Conservation (phyloP, 2,888 invertebrate species). For the Dinocampus coccinellae region DNA sequence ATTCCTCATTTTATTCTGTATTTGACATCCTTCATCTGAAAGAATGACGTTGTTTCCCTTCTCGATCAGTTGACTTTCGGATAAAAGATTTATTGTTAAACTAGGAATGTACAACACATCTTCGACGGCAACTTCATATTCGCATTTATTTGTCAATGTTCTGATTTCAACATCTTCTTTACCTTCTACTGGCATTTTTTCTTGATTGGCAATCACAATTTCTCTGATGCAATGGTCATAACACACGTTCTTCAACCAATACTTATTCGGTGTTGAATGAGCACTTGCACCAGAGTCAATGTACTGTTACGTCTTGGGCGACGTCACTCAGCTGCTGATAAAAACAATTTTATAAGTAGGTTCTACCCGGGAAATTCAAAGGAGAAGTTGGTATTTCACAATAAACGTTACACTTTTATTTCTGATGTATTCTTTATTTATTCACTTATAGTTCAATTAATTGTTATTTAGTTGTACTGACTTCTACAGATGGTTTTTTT, state of each 20-base stretch:
- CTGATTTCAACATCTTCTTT: slow-evolving; percentile 45
- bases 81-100: slow-evolving; percentile 49
- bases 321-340: too few species aligned
- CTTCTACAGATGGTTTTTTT: too few species aligned
- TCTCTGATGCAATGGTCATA: neutral
- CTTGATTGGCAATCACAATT: slow-evolving; percentile 33
- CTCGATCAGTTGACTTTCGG: slow-evolving; percentile 49
- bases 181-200: slow-evolving; percentile 44
- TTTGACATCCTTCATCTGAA: slow-evolving; percentile 40
- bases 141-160: slow-evolving; percentile 36
- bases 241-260: neutral
- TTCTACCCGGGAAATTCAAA: too few species aligned
- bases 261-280: neutral
- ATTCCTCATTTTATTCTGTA: slow-evolving; percentile 36
- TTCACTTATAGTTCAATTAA: too few species aligned
- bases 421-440: too few species aligned
- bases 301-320: too few species aligned
- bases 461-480: too few species aligned
- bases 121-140: slow-evolving; percentile 37
- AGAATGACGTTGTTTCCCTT: slow-evolving; percentile 47
- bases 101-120: slow-evolving; percentile 46
- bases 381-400: too few species aligned
- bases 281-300: neutral
- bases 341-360: too few species aligned
- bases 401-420: too few species aligned